A percentile compares a stretch with the other conserved stretches of the same genome.
Evolutionary conservation across 2,113 vertebrate species (phyloP).

Genomic region (Cygnus atratus): DNA sequence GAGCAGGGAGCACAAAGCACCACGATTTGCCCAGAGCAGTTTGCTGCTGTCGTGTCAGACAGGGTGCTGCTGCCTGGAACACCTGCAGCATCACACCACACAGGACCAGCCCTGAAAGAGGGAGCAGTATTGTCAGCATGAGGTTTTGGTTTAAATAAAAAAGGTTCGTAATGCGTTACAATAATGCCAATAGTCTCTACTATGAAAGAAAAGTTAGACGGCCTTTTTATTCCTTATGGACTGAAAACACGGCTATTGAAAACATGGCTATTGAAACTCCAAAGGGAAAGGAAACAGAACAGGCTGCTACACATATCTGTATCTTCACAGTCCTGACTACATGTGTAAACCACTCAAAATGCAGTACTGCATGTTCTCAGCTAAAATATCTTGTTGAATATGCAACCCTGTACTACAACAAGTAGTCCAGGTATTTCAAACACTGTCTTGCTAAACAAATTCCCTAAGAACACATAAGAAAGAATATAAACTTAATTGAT

Average conservation of each 20-base stretch:
- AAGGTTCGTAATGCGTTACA: background rate
- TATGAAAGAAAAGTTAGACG: background rate
- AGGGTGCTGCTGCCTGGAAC: rapidly evolving
- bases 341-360: background rate
- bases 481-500: background rate
- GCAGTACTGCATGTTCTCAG: background rate
- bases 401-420: background rate
- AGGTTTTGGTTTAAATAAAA: background rate
- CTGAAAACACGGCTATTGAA: rapidly evolving
- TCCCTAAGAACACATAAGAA: background rate
- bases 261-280: background rate
- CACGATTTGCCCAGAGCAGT: rapidly evolving
- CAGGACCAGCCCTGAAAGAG: background rate
- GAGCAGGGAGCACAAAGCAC: too few species aligned
- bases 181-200: background rate
- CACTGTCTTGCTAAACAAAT: background rate
- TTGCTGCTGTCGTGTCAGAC: background rate
- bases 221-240: background rate
- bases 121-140: background rate
- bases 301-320: background rate
- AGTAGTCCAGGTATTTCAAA: background rate
- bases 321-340: background rate
- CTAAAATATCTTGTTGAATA: background rate
- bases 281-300: background rate
- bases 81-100: rapidly evolving